These are phyloP conservation scores for Lasioglossum marginatum DNA, from an alignment of 2,888 invertebrate species.

Conservation along the genomic window DNA sequence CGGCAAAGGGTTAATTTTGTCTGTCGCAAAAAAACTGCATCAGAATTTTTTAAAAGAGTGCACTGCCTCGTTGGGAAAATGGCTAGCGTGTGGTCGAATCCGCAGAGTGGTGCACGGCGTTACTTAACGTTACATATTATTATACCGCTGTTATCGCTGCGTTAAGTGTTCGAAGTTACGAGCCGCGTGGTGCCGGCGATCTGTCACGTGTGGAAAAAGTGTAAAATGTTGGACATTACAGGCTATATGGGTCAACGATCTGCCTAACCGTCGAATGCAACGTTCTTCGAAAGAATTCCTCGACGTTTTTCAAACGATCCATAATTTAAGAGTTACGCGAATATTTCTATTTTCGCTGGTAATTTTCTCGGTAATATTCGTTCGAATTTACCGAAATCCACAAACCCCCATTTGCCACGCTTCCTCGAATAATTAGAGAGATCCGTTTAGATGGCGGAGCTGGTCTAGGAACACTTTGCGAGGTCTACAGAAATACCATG, in stretches of 20 bases:
- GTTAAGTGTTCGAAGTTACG: constrained; percentile 38
- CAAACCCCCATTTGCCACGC: constrained; percentile 11
- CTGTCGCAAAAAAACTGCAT: not conserved
- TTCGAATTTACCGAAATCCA: not conserved
- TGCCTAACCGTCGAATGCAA: not conserved
- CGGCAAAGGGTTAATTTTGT: not conserved
- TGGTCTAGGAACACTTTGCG: constrained; percentile 25
- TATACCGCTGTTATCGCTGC: constrained; percentile 33
- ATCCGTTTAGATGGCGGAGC: constrained; percentile 30
- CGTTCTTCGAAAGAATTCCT: not conserved
- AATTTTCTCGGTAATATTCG: not conserved
- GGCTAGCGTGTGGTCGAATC: constrained; percentile 20
- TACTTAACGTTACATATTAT: constrained; percentile 29
- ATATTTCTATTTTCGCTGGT: not conserved
- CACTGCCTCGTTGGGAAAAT: not conserved
- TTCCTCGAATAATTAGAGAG: constrained; percentile 33
- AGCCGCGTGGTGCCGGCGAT: constrained; percentile 15
- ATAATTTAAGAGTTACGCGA: not conserved
- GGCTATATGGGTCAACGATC: not conserved
- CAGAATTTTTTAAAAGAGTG: not conserved
- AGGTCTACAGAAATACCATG: constrained; percentile 25
- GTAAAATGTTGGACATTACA: constrained; percentile 24
- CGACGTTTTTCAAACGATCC: not conserved
- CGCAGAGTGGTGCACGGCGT: constrained; percentile 12
- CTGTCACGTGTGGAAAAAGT: constrained; percentile 20